A percentile compares a stretch with the other conserved stretches of the same genome.
These are phyloP conservation scores for Prinia subflava DNA, from an alignment of 2,113 vertebrate species.

Conservation along the genomic window DNA sequence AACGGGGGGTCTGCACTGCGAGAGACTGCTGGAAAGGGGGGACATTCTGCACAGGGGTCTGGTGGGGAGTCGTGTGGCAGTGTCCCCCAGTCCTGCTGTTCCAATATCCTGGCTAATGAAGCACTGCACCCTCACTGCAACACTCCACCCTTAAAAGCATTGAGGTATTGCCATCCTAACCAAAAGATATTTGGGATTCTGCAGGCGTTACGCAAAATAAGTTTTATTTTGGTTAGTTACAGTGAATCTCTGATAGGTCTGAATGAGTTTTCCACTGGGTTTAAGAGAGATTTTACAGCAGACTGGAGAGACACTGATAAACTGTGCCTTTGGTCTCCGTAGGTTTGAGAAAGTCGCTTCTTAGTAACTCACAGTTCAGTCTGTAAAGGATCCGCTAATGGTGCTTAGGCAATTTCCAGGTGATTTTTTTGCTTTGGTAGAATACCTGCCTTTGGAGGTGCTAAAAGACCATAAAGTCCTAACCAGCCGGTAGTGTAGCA, in stretches of 20 bases:
- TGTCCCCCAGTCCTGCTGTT: background rate
- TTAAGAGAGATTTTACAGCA: conserved; percentile 23
- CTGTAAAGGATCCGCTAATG: conserved; percentile 35
- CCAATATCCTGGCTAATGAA: background rate
- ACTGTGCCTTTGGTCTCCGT: conserved; percentile 53
- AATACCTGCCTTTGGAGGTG: conserved; percentile 72
- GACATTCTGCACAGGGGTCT: background rate
- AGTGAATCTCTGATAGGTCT: conserved; percentile 2
- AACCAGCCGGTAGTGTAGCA: conserved; percentile 69
- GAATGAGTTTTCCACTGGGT: background rate
- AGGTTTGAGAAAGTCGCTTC: conserved; percentile 33
- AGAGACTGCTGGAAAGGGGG: background rate
- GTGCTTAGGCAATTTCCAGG: conserved; percentile 52
- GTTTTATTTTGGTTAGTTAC: background rate
- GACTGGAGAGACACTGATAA: conserved; percentile 16
- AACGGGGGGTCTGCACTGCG: background rate
- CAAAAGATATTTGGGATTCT: background rate
- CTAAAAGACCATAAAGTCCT: conserved; percentile 67
- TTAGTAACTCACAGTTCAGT: conserved; percentile 22
- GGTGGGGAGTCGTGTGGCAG: background rate
- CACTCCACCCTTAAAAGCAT: conserved; percentile 18
- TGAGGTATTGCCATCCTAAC: conserved; percentile 26
- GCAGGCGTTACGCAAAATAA: background rate
- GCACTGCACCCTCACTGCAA: background rate
- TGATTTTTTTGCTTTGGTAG: conserved; percentile 47